These are phyloP conservation scores for Urocynchramus pylzowi DNA, from an alignment of 2,113 vertebrate species.

Conservation along the genomic window DNA sequence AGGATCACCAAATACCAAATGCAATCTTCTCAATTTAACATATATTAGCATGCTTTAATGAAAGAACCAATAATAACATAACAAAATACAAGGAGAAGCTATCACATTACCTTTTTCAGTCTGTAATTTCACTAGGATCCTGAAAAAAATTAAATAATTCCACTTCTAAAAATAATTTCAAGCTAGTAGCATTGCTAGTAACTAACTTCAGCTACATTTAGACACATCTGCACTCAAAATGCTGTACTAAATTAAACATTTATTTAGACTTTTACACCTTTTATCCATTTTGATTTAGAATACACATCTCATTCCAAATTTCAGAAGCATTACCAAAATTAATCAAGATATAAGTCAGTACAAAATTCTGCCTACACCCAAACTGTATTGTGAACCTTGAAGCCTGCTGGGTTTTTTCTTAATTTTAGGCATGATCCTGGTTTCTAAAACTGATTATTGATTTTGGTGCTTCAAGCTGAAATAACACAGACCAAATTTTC, in stretches of 20 bases:
- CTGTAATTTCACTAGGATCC: neutral
- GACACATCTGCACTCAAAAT: neutral
- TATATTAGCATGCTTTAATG: neutral
- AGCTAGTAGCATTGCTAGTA: neutral
- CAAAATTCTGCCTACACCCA: neutral
- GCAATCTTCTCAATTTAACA: neutral
- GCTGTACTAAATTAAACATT: neutral
- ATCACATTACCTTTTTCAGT: neutral
- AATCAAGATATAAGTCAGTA: neutral
- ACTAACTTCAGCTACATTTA: neutral
- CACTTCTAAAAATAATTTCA: neutral
- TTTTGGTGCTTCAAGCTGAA: slow-evolving; percentile 10
- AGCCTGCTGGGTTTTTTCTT: neutral
- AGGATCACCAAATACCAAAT: neutral
- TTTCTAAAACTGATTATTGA: neutral
- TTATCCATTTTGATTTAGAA: neutral
- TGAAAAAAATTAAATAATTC: neutral
- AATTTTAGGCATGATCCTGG: neutral
- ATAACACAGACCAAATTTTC: slow-evolving; percentile 4
- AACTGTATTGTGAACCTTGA: neutral
- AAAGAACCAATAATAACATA: neutral
- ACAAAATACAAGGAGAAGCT: neutral
- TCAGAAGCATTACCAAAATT: neutral
- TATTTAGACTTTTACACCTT: neutral
- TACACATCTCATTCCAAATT: neutral